These are phyloP conservation scores for Desmodus rotundus DNA, from an alignment of 2,113 vertebrate species.

Conservation along the genomic window DNA sequence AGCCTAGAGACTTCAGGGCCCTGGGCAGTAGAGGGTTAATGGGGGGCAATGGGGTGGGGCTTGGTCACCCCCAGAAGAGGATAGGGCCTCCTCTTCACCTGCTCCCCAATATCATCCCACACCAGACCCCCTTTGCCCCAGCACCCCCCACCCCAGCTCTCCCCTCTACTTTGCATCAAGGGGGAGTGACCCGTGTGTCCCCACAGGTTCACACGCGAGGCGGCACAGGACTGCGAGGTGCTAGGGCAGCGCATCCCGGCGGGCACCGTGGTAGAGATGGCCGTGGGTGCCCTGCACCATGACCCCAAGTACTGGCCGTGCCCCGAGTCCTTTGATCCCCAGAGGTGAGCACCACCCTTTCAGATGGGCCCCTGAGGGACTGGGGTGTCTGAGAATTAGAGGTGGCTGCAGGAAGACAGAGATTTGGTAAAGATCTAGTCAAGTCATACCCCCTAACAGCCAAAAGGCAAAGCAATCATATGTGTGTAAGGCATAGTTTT, in stretches of 20 bases:
- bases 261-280: constrained; percentile 86
- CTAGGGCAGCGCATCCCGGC: constrained; percentile 87
- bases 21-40: not conserved
- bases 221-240: constrained; percentile 85
- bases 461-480: not conserved
- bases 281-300: constrained; percentile 89
- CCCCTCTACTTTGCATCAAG: not conserved
- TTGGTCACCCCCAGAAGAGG: not conserved
- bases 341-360: constrained; percentile 82
- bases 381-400: not conserved
- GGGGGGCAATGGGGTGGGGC: not conserved
- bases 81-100: not conserved
- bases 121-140: not conserved
- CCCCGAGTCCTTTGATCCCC: constrained; percentile 91
- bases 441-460: not conserved
- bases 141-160: accelerated
- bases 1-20: not conserved
- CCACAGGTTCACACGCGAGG: constrained; percentile 87
- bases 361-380: not conserved
- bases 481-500: not conserved
- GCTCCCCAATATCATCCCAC: not conserved
- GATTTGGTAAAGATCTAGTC: not conserved
- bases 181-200: not conserved
- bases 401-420: not conserved
- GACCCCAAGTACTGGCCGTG: constrained; percentile 89